A percentile compares a stretch with the other conserved stretches of the same genome.
Evolutionary conservation across 2,113 vertebrate genomes (phyloP).

Genomic region (Phoxinus phoxinus): DNA sequence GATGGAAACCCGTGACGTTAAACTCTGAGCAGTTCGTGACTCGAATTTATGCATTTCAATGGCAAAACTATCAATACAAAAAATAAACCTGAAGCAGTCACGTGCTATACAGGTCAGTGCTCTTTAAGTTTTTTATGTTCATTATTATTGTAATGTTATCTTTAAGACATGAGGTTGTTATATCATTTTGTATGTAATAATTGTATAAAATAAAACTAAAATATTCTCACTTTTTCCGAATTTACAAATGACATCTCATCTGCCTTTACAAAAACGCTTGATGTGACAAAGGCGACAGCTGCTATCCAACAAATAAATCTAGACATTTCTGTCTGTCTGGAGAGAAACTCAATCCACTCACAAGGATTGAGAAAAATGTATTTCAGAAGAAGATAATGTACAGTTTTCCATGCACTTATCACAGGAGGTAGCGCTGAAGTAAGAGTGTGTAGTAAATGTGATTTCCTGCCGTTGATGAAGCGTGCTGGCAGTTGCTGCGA

Average conservation of each 20-base stretch:
- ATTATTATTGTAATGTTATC: too few species aligned
- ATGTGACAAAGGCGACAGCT: background rate
- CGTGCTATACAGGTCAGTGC: too few species aligned
- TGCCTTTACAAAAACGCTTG: background rate
- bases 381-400: background rate
- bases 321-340: background rate
- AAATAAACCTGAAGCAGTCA: too few species aligned
- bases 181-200: too few species aligned
- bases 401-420: background rate
- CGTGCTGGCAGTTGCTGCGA: background rate
- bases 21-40: too few species aligned
- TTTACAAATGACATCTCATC: background rate
- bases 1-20: too few species aligned
- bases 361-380: background rate
- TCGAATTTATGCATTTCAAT: too few species aligned
- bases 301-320: background rate
- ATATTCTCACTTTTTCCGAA: background rate
- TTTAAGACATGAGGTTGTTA: too few species aligned
- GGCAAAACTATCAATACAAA: too few species aligned
- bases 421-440: background rate
- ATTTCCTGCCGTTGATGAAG: background rate
- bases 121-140: too few species aligned
- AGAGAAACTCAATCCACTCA: background rate
- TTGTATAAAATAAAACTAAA: background rate
- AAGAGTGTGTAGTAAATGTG: slow-evolving; percentile 1